Conservation (phyloP, 1,140 invertebrate species). For the Drosophila ananassae region DNA sequence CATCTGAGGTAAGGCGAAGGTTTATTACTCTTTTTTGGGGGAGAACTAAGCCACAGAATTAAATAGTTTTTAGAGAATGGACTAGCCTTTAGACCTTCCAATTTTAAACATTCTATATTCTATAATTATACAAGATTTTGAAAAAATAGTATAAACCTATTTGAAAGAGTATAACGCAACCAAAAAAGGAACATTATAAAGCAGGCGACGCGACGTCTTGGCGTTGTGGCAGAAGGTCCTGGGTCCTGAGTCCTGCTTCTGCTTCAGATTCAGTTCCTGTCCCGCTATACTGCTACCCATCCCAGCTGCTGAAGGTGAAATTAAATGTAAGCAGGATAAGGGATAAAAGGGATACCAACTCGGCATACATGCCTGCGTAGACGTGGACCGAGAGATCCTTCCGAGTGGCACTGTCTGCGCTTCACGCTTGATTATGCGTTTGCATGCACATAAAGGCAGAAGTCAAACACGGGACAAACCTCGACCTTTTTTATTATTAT, state of each 20-base stretch:
- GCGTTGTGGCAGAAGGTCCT: conserved; percentile 43
- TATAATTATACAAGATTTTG: not conserved
- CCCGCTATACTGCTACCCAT: not conserved
- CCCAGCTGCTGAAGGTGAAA: conserved; percentile 61
- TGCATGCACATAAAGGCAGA: conserved; percentile 79
- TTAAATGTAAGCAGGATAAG: conserved; percentile 75
- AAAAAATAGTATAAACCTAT: not conserved
- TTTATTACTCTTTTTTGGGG: not conserved
- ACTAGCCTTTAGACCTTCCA: too few relatives aligned
- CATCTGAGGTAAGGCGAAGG: not conserved
- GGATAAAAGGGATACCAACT: conserved; percentile 25
- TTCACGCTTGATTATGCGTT: conserved; percentile 79
- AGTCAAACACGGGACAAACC: conserved; percentile 78
- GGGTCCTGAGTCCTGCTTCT: not conserved
- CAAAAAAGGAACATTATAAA: conserved; percentile 36
- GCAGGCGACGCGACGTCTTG: conserved; percentile 57
- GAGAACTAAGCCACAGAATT: not conserved
- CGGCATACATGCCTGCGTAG: conserved; percentile 37
- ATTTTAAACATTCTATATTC: too few relatives aligned
- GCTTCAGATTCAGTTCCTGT: conserved; percentile 17
- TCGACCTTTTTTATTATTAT: conserved; percentile 54
- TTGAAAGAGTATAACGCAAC: not conserved
- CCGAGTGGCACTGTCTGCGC: conserved; percentile 22
- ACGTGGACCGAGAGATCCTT: conserved; percentile 15
- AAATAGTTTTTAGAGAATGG: not conserved